phyloP scores from a whole-genome alignment of 2,888 invertebrate species.

The Lottia gigantea region DNA sequence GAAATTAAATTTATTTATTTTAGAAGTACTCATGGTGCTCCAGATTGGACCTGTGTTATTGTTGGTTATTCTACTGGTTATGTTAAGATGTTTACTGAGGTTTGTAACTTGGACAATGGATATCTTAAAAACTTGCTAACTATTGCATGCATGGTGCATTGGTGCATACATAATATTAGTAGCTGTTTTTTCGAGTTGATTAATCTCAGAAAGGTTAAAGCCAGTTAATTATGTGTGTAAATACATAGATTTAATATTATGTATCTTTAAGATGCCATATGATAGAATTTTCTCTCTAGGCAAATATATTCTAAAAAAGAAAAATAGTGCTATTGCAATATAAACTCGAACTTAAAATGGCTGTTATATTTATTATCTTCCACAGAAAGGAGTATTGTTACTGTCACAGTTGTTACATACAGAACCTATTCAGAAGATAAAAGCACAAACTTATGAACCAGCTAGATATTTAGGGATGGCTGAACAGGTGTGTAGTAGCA shows the following conservation, averaged over 20 bases:
- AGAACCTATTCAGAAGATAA: conserved; percentile 81
- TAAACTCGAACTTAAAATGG: too few relatives aligned
- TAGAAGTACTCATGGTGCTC: conserved; percentile 74
- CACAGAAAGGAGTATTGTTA: conserved; percentile 80
- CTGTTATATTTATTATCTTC: conserved; percentile 21
- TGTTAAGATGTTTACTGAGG: conserved; percentile 88
- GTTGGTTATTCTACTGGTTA: conserved; percentile 87
- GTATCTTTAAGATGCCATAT: too few relatives aligned
- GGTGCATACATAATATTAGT: too few relatives aligned
- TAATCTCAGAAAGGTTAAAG: too few relatives aligned
- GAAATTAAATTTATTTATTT: conserved; percentile 25
- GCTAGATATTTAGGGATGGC: conserved; percentile 62
- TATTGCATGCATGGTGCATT: neutral
- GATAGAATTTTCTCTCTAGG: too few relatives aligned
- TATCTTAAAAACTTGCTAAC: neutral
- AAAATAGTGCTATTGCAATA: too few relatives aligned
- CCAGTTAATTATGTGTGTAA: neutral
- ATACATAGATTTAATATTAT: too few relatives aligned
- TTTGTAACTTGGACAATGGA: too few relatives aligned
- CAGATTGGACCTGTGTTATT: conserved; percentile 93
- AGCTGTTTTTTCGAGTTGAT: too few relatives aligned
- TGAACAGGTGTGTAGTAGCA: conserved; percentile 56
- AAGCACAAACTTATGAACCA: conserved; percentile 78
- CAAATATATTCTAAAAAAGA: too few relatives aligned
- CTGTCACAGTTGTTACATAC: conserved; percentile 87